Evolutionary conservation across 1,140 invertebrate species (phyloP).

Genomic region (Gonioctena quinquepunctata): DNA sequence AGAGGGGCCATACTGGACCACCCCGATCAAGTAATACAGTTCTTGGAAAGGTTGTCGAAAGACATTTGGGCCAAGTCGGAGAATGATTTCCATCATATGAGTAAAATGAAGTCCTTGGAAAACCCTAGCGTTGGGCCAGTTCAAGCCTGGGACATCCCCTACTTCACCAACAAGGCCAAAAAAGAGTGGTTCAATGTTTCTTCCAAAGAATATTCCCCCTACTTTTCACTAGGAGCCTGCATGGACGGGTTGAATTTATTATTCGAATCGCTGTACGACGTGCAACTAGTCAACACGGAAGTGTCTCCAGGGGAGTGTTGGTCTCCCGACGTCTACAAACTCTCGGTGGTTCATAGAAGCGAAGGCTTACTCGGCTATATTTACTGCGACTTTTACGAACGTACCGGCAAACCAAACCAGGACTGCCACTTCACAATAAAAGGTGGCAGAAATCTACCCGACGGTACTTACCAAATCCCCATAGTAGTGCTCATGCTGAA

Average conservation of each 20-base stretch:
- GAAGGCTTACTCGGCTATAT: conserved; percentile 89
- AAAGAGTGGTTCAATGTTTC: conserved; percentile 69
- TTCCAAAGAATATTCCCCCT: conserved; percentile 76
- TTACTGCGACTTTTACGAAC: conserved; percentile 96
- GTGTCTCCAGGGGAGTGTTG: conserved; percentile 65
- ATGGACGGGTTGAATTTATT: conserved; percentile 95
- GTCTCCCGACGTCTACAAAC: conserved; percentile 85
- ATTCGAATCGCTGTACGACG: conserved; percentile 78
- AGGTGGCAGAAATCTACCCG: conserved; percentile 79
- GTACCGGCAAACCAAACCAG: conserved; percentile 88
- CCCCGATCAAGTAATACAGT: conserved; percentile 76
- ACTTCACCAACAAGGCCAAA: conserved; percentile 75
- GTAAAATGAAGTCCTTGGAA: conserved; percentile 70
- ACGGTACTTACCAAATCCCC: conserved; percentile 88
- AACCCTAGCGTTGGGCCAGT: conserved; percentile 58
- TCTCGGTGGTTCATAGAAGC: conserved; percentile 77
- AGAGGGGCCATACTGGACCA: conserved; percentile 84
- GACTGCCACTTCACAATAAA: conserved; percentile 99
- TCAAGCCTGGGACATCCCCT: conserved; percentile 84
- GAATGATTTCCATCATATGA: conserved; percentile 75
- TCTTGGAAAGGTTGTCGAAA: conserved; percentile 77
- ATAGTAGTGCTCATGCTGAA: conserved; percentile 95
- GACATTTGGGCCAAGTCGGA: conserved; percentile 68
- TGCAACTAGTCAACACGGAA: conserved; percentile 73
- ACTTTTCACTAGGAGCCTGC: conserved; percentile 92